Conservation (phyloP, 2,113 vertebrate genomes). For the Hyperopisus bebe region DNA sequence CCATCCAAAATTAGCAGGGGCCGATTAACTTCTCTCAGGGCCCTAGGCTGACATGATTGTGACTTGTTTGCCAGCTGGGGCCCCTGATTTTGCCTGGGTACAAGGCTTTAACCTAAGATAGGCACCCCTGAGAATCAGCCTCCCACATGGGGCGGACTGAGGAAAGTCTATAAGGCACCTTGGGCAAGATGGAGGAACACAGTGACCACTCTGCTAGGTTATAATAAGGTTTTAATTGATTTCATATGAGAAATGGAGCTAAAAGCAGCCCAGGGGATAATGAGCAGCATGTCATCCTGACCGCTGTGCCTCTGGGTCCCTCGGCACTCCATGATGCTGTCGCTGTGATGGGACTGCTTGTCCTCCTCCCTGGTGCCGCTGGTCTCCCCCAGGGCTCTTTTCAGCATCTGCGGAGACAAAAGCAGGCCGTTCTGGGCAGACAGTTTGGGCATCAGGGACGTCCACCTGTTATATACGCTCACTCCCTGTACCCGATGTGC, state of each 20-base stretch:
- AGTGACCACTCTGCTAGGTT: neutral
- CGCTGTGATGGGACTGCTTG: slow-evolving; percentile 72
- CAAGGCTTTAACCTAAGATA: neutral
- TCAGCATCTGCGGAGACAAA: slow-evolving; percentile 72
- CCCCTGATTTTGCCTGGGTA: neutral
- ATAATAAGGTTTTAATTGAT: neutral
- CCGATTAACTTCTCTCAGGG: neutral
- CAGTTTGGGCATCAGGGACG: neutral
- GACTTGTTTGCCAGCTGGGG: too few species aligned
- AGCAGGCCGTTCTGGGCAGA: neutral
- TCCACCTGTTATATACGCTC: neutral
- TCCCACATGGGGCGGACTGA: neutral
- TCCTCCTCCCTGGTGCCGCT: slow-evolving; percentile 62
- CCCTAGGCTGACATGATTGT: neutral
- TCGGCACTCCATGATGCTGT: slow-evolving; percentile 66
- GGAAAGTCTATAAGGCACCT: neutral
- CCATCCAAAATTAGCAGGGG: neutral
- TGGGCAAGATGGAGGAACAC: neutral
- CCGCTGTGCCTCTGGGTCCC: slow-evolving; percentile 52
- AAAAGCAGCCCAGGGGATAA: neutral
- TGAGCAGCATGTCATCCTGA: slow-evolving; percentile 31
- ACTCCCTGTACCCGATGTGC: neutral
- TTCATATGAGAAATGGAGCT: neutral
- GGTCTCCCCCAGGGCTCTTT: slow-evolving; percentile 62
- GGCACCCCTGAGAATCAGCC: neutral